Percentiles rank a stretch among this genome's conserved stretches.
These are phyloP conservation scores for Reinhardtius hippoglossoides DNA, from an alignment of 2,113 vertebrate genomes.

Conservation along the genomic window DNA sequence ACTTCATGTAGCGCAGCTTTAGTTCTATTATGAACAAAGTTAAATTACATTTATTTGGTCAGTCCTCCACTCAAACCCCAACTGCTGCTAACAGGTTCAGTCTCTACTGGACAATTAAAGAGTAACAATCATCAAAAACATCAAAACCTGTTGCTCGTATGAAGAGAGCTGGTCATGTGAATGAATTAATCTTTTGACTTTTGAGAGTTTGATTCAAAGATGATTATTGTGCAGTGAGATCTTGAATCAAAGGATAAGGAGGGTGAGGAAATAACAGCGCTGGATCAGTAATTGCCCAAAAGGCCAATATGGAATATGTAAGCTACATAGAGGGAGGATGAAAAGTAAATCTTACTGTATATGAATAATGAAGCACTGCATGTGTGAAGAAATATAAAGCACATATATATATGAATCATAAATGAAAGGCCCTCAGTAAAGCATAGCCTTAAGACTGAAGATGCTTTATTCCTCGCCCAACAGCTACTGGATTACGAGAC, in stretches of 20 bases:
- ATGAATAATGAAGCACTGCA: conserved; percentile 28
- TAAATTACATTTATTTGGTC: conserved; percentile 33
- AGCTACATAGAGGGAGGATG: conserved; percentile 11
- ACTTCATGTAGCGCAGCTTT: too few species aligned
- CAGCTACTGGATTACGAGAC: conserved; percentile 90
- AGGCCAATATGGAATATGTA: not conserved
- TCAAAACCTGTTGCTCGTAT: not conserved
- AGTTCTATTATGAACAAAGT: too few species aligned
- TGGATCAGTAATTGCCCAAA: not conserved
- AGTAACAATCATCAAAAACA: not conserved
- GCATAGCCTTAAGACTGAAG: not conserved
- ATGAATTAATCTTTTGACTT: conserved; percentile 30
- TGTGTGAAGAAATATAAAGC: conserved; percentile 8
- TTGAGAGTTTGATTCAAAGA: conserved; percentile 20
- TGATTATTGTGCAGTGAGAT: conserved; percentile 32
- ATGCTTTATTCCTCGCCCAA: conserved; percentile 14
- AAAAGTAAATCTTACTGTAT: not conserved
- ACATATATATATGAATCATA: conserved; percentile 28
- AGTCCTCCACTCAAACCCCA: conserved; percentile 16
- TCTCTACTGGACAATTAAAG: conserved; percentile 39
- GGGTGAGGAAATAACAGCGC: not conserved
- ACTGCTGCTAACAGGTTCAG: conserved; percentile 32
- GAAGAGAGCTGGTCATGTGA: not conserved
- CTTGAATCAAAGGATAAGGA: not conserved
- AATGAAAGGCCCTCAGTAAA: conserved; percentile 22